Conservation (phyloP, 2,888 invertebrate genomes). For the Laspeyria flexula region DNA sequence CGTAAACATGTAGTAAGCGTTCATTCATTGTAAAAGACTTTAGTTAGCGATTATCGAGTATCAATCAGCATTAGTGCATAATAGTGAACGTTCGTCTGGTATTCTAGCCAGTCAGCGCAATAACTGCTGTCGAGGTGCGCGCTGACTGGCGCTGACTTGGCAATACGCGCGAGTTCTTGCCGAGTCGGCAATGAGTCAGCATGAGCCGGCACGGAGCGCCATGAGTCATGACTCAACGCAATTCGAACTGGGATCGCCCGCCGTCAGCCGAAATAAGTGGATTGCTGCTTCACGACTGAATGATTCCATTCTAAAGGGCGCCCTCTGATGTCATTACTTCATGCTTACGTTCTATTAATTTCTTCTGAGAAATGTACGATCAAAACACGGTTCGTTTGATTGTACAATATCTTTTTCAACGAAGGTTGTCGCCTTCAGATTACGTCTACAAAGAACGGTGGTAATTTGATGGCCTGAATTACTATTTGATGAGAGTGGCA, state of each 20-base stretch:
- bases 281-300: slow-evolving; percentile 77
- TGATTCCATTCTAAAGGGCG: slow-evolving; percentile 70
- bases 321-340: slow-evolving; percentile 64
- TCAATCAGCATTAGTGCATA: slow-evolving; percentile 74
- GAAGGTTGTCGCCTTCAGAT: slow-evolving; percentile 24
- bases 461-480: slow-evolving; percentile 66
- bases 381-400: slow-evolving; percentile 22
- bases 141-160: slow-evolving; percentile 63
- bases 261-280: slow-evolving; percentile 80
- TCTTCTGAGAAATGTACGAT: slow-evolving; percentile 18
- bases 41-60: slow-evolving; percentile 62
- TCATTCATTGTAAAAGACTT: slow-evolving; percentile 15
- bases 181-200: slow-evolving; percentile 74
- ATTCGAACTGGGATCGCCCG: slow-evolving; percentile 66
- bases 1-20: too few relatives aligned
- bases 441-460: slow-evolving; percentile 30
- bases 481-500: slow-evolving; percentile 63
- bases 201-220: slow-evolving; percentile 51
- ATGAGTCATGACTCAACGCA: slow-evolving; percentile 72
- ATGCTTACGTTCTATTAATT: slow-evolving; percentile 48
- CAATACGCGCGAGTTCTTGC: slow-evolving; percentile 55
- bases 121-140: slow-evolving; percentile 65
- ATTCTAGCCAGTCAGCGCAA: slow-evolving; percentile 70
- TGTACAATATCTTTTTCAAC: slow-evolving; percentile 20
- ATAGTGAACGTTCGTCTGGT: slow-evolving; percentile 52